Evolutionary conservation across 2,888 invertebrate species (phyloP).

Genomic region (Pandemis cinnamomeana): DNA sequence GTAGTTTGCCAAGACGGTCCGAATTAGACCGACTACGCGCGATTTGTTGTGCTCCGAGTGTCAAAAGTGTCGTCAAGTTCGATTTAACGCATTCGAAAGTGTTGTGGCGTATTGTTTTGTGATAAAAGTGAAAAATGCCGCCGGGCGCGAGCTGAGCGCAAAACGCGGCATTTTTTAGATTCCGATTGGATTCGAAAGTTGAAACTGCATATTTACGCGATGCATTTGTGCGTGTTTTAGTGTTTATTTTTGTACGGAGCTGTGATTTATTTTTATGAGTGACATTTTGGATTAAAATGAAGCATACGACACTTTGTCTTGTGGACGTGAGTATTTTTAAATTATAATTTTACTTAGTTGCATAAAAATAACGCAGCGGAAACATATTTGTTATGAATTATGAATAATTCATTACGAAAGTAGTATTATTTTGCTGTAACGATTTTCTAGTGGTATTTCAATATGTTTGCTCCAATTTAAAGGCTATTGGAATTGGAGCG

Average conservation of each 20-base stretch:
- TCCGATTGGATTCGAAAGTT: slow-evolving; percentile 70
- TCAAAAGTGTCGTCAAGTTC: slow-evolving; percentile 58
- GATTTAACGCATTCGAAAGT: slow-evolving; percentile 50
- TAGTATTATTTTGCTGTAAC: background rate
- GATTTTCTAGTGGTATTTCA: background rate
- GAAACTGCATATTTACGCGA: slow-evolving; percentile 52
- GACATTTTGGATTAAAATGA: slow-evolving; percentile 56
- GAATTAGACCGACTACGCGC: slow-evolving; percentile 63
- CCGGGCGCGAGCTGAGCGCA: slow-evolving; percentile 59
- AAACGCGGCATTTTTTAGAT: slow-evolving; percentile 65
- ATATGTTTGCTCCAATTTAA: slow-evolving; percentile 1
- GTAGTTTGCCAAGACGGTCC: slow-evolving; percentile 71
- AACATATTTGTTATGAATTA: background rate
- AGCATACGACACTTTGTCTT: slow-evolving; percentile 49
- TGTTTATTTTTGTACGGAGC: slow-evolving; percentile 50
- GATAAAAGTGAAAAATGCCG: slow-evolving; percentile 58
- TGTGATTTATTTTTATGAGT: slow-evolving; percentile 49
- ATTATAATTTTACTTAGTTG: background rate
- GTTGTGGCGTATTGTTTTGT: slow-evolving; percentile 48
- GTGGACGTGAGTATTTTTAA: slow-evolving; percentile 59
- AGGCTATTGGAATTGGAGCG: background rate
- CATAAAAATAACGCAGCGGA: background rate
- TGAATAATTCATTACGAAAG: background rate
- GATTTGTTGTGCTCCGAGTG: slow-evolving; percentile 60
- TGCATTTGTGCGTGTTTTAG: slow-evolving; percentile 57